Evolutionary conservation across 2,797 vertebrate species (phyloP).

Genomic region (Chaetophractus vellerosus): DNA sequence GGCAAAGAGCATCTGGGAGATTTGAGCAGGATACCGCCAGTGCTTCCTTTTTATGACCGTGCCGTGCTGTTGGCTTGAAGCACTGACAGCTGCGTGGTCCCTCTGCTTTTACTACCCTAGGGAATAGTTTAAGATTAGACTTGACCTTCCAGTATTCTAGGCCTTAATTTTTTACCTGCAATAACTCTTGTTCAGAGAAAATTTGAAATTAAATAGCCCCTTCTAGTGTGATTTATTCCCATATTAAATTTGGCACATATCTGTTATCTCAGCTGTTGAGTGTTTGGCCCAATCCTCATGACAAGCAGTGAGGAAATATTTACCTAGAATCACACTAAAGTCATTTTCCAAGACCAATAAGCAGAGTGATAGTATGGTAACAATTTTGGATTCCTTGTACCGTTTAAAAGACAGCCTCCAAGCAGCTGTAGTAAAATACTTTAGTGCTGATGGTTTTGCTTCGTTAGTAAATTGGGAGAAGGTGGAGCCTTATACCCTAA

Average conservation of each 20-base stretch:
- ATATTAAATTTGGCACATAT: background rate
- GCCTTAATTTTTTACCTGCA: background rate
- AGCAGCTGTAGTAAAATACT: background rate
- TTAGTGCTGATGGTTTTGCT: background rate
- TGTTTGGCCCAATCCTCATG: background rate
- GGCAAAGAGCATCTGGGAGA: background rate
- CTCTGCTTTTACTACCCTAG: background rate
- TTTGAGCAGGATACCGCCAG: accelerated
- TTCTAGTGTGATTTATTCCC: background rate
- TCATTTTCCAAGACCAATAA: background rate
- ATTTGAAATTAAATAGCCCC: background rate
- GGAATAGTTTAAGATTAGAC: background rate
- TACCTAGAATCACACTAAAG: background rate
- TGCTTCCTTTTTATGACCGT: background rate
- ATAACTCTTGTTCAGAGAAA: background rate
- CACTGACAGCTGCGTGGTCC: no score
- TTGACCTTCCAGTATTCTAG: background rate
- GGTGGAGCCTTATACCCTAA: background rate
- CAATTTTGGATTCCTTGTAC: background rate
- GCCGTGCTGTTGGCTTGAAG: background rate
- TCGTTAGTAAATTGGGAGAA: background rate
- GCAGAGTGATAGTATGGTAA: background rate
- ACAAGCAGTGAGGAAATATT: background rate
- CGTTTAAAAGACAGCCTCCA: background rate
- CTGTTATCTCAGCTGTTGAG: background rate